Evolutionary conservation across 2,888 invertebrate genomes (phyloP).

Genomic region (Onthophagus sagittarius): DNA sequence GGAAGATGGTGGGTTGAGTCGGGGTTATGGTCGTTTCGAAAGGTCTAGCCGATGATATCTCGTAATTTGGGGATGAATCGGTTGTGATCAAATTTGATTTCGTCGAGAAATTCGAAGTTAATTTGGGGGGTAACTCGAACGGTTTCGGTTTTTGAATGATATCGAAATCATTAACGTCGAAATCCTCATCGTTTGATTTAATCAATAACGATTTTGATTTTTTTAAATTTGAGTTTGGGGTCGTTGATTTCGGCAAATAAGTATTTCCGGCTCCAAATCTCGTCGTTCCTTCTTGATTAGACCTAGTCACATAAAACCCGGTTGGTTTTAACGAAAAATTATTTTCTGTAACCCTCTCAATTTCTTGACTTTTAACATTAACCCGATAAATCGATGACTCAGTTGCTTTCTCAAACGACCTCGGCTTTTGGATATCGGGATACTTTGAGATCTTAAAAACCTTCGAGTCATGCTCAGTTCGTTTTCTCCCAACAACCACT

Average conservation of each 20-base stretch:
- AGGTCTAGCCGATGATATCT: constrained; percentile 43
- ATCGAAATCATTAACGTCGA: neutral
- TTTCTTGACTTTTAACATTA: constrained; percentile 5
- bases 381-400: constrained; percentile 18
- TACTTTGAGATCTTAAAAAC: constrained; percentile 7
- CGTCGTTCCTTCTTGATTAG: neutral
- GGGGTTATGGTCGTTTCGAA: constrained; percentile 31
- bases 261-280: constrained; percentile 16
- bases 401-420: constrained; percentile 1
- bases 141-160: constrained; percentile 21
- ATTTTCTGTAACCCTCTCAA: neutral
- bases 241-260: constrained; percentile 24
- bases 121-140: constrained; percentile 19
- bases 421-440: neutral
- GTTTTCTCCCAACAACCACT: constrained; percentile 15
- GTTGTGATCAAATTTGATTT: neutral
- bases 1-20: constrained; percentile 34
- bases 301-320: constrained; percentile 19
- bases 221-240: neutral
- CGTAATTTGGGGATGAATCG: constrained; percentile 28
- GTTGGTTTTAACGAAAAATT: neutral
- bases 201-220: neutral
- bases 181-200: constrained; percentile 10
- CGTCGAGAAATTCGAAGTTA: neutral
- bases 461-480: constrained; percentile 16